A percentile compares a stretch with the other conserved stretches of the same genome.
phyloP scores from a whole-genome alignment of 2,888 invertebrate genomes.

The Fragum sueziense region DNA sequence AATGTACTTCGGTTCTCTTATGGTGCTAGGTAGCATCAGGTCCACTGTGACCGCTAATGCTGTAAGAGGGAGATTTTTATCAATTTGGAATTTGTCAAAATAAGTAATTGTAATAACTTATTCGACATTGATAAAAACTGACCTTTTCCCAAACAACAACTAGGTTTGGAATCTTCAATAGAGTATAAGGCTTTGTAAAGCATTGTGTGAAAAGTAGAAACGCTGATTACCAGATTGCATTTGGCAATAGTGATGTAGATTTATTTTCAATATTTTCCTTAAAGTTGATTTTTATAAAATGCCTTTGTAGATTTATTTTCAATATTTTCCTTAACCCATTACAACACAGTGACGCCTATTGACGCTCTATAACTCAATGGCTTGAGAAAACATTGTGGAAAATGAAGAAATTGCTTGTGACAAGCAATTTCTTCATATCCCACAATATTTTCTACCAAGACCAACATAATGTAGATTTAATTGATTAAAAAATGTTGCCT shows the following conservation, averaged over 20 bases:
- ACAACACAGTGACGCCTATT: too few species aligned
- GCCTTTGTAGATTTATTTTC: too few species aligned
- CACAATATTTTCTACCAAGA: too few species aligned
- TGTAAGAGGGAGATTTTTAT: conserved; percentile 7
- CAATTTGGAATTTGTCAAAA: neutral
- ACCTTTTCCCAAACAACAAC: neutral
- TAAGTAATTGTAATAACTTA: neutral
- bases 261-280: too few species aligned
- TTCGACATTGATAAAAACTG: neutral
- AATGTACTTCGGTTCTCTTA: neutral
- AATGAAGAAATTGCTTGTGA: conserved; percentile 6
- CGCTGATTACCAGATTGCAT: too few species aligned
- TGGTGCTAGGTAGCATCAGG: conserved; percentile 47
- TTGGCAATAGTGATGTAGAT: too few species aligned
- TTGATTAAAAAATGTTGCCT: too few species aligned
- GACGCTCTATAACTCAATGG: too few species aligned
- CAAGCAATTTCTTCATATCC: neutral
- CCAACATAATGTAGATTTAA: too few species aligned
- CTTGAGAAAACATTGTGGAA: too few species aligned
- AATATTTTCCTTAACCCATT: too few species aligned
- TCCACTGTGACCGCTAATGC: conserved; percentile 52
- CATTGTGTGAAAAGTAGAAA: conserved; percentile 8
- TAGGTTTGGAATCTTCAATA: neutral
- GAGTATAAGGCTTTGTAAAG: neutral
- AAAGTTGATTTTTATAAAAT: too few species aligned